Percentiles rank a stretch among this genome's conserved stretches.
These are phyloP conservation scores for Agraylea sexmaculata DNA, from an alignment of 1,140 invertebrate genomes.

Conservation along the genomic window DNA sequence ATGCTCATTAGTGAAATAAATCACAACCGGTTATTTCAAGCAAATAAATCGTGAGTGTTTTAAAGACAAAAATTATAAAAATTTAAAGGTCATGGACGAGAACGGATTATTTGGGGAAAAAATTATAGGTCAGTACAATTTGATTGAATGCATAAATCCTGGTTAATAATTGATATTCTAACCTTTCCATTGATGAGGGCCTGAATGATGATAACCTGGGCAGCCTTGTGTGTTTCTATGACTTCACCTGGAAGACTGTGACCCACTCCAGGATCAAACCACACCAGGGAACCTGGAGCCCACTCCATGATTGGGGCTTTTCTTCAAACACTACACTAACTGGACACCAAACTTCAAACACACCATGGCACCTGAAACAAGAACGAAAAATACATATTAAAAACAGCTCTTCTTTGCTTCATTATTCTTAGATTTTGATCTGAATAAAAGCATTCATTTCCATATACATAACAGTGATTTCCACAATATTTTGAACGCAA, in stretches of 20 bases:
- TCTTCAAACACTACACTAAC: neutral
- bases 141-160: neutral
- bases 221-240: slow-evolving; percentile 73
- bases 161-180: slow-evolving; percentile 21
- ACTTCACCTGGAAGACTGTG: slow-evolving; percentile 82
- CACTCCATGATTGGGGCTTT: slow-evolving; percentile 34
- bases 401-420: neutral
- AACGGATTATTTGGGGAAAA: neutral
- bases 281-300: slow-evolving; percentile 71
- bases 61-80: slow-evolving; percentile 1
- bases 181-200: slow-evolving; percentile 82
- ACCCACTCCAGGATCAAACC: slow-evolving; percentile 84
- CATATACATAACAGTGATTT: too few species aligned
- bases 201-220: slow-evolving; percentile 78
- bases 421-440: too few species aligned
- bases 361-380: too few species aligned
- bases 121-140: neutral
- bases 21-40: slow-evolving; percentile 2
- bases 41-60: slow-evolving; percentile 1
- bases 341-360: too few species aligned
- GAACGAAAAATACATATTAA: neutral
- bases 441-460: too few species aligned
- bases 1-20: neutral
- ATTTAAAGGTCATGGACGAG: neutral
- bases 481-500: too few species aligned